A percentile compares a stretch with the other conserved stretches of the same genome.
Evolutionary conservation across 2,888 invertebrate species (phyloP).

Genomic region (Cantharis lateralis): DNA sequence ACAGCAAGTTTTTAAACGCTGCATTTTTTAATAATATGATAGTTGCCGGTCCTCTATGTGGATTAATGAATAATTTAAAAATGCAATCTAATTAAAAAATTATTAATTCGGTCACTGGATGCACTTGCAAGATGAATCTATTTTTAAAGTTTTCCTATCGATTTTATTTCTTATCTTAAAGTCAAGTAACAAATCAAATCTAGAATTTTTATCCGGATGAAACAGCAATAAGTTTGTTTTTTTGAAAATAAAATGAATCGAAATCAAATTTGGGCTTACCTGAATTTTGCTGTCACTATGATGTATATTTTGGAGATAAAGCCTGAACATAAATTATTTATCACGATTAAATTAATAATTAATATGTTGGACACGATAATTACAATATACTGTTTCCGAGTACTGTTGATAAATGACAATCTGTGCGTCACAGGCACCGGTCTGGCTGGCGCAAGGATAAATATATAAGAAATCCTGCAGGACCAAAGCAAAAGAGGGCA

Average conservation of each 20-base stretch:
- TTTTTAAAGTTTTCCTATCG: neutral
- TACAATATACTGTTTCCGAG: neutral
- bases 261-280: neutral
- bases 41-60: neutral
- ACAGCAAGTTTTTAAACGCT: slow-evolving; percentile 13
- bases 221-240: neutral
- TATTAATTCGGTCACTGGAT: neutral
- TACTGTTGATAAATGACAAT: slow-evolving; percentile 6
- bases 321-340: neutral
- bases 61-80: neutral
- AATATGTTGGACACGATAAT: neutral
- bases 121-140: neutral
- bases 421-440: slow-evolving; percentile 23
- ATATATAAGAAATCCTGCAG: neutral
- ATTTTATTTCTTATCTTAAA: neutral
- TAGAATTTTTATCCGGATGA: neutral
- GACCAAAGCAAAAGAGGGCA: neutral
- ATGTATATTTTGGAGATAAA: neutral
- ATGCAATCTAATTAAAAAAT: neutral
- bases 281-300: neutral
- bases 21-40: neutral
- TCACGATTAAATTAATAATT: neutral
- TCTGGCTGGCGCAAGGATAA: slow-evolving; percentile 23
- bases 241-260: neutral
- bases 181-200: neutral